Percentiles rank a stretch among this genome's conserved stretches.
phyloP scores from a whole-genome alignment of 2,888 invertebrate species.

The Dryobotodes eremita region DNA sequence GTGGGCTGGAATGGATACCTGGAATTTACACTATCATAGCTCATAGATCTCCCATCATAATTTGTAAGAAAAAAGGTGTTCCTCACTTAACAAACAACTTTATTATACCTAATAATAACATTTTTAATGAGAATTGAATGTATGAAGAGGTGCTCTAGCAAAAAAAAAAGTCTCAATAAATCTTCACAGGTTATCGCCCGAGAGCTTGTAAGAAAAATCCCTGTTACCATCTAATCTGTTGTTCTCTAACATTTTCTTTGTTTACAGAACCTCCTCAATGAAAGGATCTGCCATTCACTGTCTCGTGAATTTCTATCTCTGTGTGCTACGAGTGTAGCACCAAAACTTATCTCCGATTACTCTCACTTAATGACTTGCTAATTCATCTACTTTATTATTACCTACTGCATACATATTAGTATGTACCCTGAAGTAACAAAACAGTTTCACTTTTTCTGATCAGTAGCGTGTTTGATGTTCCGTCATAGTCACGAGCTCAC shows the following conservation, averaged over 20 bases:
- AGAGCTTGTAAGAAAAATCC: background rate
- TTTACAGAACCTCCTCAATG: background rate
- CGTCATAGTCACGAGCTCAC: constrained; percentile 43
- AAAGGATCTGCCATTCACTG: background rate
- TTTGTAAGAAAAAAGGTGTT: background rate
- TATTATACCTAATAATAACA: background rate
- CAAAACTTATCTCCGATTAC: background rate
- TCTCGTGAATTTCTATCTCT: background rate
- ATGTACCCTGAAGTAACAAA: constrained; percentile 5
- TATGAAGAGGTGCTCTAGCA: too few relatives aligned
- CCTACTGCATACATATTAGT: background rate
- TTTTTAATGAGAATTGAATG: background rate
- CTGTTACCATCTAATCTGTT: background rate
- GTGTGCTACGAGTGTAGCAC: background rate
- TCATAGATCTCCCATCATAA: background rate
- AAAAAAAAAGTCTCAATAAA: too few relatives aligned
- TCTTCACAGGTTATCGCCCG: background rate
- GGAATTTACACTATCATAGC: constrained; percentile 7
- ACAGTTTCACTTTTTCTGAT: constrained; percentile 33
- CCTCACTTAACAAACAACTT: background rate
- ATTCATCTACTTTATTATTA: background rate
- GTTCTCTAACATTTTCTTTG: background rate
- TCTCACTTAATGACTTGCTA: background rate
- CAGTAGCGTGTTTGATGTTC: constrained; percentile 39
- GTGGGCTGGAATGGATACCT: constrained; percentile 2